phyloP scores from a whole-genome alignment of 2,797 vertebrate species.

The Sparus aurata region DNA sequence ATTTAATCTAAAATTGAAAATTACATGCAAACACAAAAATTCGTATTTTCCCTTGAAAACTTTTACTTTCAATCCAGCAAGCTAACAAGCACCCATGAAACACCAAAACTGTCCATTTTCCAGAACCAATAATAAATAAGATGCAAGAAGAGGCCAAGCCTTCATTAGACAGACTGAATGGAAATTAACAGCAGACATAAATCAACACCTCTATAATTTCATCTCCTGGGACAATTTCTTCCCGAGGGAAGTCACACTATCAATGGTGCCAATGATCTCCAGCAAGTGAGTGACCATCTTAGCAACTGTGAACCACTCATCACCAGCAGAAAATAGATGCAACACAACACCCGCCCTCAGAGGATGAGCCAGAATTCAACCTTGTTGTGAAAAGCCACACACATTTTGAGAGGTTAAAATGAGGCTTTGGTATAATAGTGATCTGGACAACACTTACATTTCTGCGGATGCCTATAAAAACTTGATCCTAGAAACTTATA shows the following conservation, averaged over 20 bases:
- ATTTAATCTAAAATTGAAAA: background rate
- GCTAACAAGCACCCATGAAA: background rate
- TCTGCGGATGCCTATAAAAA: background rate
- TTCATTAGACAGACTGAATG: conserved; percentile 11
- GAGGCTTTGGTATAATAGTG: conserved; percentile 25
- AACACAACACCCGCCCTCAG: conserved; percentile 76
- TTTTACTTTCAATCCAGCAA: background rate
- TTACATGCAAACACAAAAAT: background rate
- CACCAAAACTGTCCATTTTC: background rate
- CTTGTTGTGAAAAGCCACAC: conserved; percentile 58
- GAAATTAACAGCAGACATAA: conserved; percentile 30
- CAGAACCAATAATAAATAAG: background rate
- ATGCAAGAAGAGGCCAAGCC: background rate
- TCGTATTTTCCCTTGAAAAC: background rate
- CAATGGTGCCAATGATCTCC: conserved; percentile 43
- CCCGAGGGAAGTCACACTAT: conserved; percentile 56
- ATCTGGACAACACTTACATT: conserved; percentile 24
- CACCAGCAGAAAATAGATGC: conserved; percentile 86
- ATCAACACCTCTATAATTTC: conserved; percentile 29
- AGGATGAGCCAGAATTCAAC: conserved; percentile 56
- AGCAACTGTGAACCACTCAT: conserved; percentile 82
- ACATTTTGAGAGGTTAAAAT: conserved; percentile 52
- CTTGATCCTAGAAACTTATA: background rate
- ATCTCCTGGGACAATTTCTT: conserved; percentile 30
- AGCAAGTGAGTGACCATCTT: conserved; percentile 62